These are phyloP conservation scores for Actinostola sp. DNA, from an alignment of 92 coral and sea anemone genomes.

Conservation along the genomic window DNA sequence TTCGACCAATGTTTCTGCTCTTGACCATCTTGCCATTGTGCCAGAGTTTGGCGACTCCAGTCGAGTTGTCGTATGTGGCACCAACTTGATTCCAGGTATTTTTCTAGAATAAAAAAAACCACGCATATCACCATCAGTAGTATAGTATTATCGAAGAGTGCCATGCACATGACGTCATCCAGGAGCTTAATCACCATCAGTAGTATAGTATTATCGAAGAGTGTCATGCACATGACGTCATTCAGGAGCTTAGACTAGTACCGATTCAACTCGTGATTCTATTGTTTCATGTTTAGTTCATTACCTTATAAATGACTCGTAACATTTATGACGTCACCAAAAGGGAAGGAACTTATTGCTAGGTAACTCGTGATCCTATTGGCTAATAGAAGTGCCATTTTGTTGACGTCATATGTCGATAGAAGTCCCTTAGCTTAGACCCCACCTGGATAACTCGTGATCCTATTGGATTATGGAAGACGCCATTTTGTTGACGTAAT, in stretches of 20 bases:
- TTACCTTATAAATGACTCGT: no score
- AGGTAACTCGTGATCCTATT: constrained; percentile 72
- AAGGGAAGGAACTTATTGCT: constrained; percentile 5
- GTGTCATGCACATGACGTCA: neutral
- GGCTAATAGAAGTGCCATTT: constrained; percentile 84
- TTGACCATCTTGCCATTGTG: constrained; percentile 99
- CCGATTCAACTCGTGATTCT: constrained; percentile 77
- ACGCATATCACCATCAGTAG: neutral
- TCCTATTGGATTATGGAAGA: constrained; percentile 79
- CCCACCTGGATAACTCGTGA: constrained; percentile 80
- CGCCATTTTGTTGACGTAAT: constrained; percentile 40
- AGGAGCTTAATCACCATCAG: neutral
- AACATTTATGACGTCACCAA: no score
- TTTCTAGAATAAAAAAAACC: constrained; percentile 23
- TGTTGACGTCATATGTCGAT: neutral
- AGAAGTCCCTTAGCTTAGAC: no score
- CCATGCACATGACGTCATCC: neutral
- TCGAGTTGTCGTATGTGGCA: constrained; percentile 95
- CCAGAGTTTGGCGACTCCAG: constrained; percentile 98
- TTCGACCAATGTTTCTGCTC: constrained; percentile 95
- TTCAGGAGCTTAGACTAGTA: neutral
- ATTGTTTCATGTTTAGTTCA: constrained; percentile 68
- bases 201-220: neutral
- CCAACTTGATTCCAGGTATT: constrained; percentile 99
- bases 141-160: neutral